Percentiles rank a stretch among this genome's conserved stretches.
These are phyloP conservation scores for Tamandua tetradactyla DNA, from an alignment of 2,797 vertebrate genomes.

Conservation along the genomic window DNA sequence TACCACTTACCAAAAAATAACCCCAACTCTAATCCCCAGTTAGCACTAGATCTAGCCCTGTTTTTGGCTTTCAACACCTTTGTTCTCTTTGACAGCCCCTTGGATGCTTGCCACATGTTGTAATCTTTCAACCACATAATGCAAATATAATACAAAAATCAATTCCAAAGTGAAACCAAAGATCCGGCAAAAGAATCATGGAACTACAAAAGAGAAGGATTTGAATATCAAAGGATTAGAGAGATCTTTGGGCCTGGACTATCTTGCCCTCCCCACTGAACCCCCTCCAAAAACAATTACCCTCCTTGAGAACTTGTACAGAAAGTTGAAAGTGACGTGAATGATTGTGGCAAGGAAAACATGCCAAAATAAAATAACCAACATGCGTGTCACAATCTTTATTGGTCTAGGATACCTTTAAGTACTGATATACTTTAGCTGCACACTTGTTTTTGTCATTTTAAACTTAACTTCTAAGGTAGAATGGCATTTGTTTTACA, in stretches of 20 bases:
- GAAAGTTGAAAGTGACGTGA: neutral
- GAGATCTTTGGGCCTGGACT: neutral
- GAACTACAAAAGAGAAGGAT: neutral
- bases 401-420: neutral
- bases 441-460: slow-evolving; percentile 8
- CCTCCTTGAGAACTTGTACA: neutral
- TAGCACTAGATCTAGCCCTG: neutral
- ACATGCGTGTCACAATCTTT: neutral
- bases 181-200: neutral
- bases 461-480: neutral
- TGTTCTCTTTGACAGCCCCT: neutral
- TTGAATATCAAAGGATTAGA: neutral
- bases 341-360: neutral
- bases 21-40: neutral
- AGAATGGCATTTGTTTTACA: neutral
- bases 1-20: neutral
- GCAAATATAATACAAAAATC: neutral
- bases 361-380: neutral
- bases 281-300: neutral
- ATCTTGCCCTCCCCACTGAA: neutral
- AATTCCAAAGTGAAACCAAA: neutral
- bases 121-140: neutral
- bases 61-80: neutral
- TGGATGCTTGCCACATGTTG: neutral
- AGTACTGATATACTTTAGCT: neutral